Evolutionary conservation across 2,888 invertebrate genomes (phyloP), one percentile per base, ranked within the genome.

Genomic region (Amphipyra tragopoginis): DNA sequence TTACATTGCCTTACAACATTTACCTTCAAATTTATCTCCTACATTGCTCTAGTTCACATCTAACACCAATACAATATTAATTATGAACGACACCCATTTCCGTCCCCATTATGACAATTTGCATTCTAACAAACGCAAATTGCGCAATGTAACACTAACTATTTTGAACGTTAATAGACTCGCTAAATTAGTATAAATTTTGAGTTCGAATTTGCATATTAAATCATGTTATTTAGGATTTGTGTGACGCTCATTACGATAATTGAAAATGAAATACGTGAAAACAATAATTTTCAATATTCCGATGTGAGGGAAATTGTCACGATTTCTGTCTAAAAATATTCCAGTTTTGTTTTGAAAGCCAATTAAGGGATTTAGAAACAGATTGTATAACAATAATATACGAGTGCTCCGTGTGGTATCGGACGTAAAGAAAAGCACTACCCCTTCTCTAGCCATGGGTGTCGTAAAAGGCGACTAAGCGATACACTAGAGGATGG

Each of bases 111-210:
- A 86, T 74, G 72, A 83, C 79, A 87, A 89, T 89, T 90, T 89
- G 87, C 86, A 89, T 88, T 84, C 81, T 83, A 86, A 89, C 80
- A 80, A 81, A 82, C 84, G 80, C 74, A 83, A 87, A 88, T 71
- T 71, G 45, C 65, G 45, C 62, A 67, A 53, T 58, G 60, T 67
- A 59, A 66, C 50, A 58, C 84, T 80, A 68, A 75, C 76, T 65
- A 79, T 82, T 80, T 81, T 76, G 79, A 74, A 79, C 72, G 72
- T 56, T 75, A 72, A 68, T 71, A 66, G 52, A 65, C 58, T 54
- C 42, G 47, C 47, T 58, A 45, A 63, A 71, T 63, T 67, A 55
- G 55, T 65, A 62, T 57, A 61, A 55, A 65, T 65, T 68, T 65
- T 70, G 63, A 47, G 59, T 58, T 60, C 43, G 34, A 63, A 72